phyloP scores from a whole-genome alignment of 2,113 vertebrate species.

The Tautogolabrus adspersus region DNA sequence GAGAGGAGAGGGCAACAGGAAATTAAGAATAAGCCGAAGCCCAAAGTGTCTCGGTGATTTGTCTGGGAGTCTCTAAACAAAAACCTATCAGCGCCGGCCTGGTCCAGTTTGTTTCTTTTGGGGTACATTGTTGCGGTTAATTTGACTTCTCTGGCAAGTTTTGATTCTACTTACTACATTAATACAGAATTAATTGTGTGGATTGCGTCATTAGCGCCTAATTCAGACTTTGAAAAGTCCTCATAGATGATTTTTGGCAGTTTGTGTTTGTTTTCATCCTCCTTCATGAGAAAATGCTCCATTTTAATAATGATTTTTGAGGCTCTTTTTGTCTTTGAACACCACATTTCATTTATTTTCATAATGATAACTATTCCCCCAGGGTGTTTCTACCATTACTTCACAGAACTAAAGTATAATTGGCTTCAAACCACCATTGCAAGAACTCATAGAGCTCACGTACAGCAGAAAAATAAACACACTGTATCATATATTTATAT shows the following conservation, averaged over 20 bases:
- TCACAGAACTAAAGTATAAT: background rate
- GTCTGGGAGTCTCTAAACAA: constrained; percentile 40
- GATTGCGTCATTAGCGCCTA: too few species aligned
- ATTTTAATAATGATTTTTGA: background rate
- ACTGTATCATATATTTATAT: too few species aligned
- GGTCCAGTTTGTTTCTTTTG: background rate
- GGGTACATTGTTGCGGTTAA: too few species aligned
- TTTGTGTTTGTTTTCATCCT: background rate
- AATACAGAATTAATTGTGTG: too few species aligned
- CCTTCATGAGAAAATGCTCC: background rate
- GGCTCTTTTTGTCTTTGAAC: too few species aligned
- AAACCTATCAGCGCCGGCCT: constrained; percentile 3
- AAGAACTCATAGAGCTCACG: background rate
- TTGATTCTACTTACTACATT: too few species aligned
- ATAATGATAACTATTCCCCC: background rate
- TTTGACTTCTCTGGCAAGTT: too few species aligned
- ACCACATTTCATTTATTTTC: background rate
- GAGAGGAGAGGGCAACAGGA: constrained; percentile 52
- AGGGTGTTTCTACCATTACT: too few species aligned
- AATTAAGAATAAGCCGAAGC: constrained; percentile 60
- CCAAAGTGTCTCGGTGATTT: constrained; percentile 21
- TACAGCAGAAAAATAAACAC: background rate
- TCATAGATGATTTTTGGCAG: background rate
- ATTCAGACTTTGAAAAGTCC: background rate
- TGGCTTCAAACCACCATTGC: background rate